Percentiles rank a stretch among this genome's conserved stretches.
These are phyloP conservation scores for Erynnis tages DNA, from an alignment of 2,888 invertebrate species.

Conservation along the genomic window DNA sequence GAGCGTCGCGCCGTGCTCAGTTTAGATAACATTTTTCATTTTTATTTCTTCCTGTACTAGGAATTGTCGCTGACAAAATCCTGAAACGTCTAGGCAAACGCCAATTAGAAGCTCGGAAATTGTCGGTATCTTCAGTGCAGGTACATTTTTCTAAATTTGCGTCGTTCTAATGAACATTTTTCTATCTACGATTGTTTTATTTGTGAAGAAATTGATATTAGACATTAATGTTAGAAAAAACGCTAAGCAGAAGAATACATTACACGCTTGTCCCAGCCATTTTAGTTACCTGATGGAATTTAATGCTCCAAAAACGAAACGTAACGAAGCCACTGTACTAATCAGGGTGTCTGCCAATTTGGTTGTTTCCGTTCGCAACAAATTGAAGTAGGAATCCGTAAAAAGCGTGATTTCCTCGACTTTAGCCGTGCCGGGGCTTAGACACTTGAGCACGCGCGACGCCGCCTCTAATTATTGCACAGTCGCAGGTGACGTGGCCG, in stretches of 20 bases:
- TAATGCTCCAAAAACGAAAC: too few species aligned
- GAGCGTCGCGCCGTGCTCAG: slow-evolving; percentile 31
- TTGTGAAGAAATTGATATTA: too few species aligned
- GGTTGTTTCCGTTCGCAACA: slow-evolving; percentile 21
- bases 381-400: slow-evolving; percentile 27
- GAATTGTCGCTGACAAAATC: slow-evolving; percentile 20
- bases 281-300: too few species aligned
- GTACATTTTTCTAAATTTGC: slow-evolving; percentile 1
- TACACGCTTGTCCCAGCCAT: too few species aligned
- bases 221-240: too few species aligned
- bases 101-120: too few species aligned
- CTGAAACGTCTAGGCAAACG: slow-evolving; percentile 13
- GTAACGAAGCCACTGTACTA: slow-evolving; percentile 5
- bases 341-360: slow-evolving; percentile 17
- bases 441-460: slow-evolving; percentile 52
- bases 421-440: slow-evolving; percentile 34
- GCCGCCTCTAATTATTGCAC: slow-evolving; percentile 47
- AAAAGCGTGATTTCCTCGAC: slow-evolving; percentile 35
- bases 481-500: slow-evolving; percentile 34
- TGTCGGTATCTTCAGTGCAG: too few species aligned
- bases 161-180: too few species aligned
- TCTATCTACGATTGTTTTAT: too few species aligned
- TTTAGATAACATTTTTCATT: slow-evolving; percentile 33
- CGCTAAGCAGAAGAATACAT: too few species aligned
- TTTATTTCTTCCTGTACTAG: slow-evolving; percentile 12